Base-by-base conservation (phyloP, 1,140 invertebrate genomes). In the Gonioctena quinquepunctata region DNA sequence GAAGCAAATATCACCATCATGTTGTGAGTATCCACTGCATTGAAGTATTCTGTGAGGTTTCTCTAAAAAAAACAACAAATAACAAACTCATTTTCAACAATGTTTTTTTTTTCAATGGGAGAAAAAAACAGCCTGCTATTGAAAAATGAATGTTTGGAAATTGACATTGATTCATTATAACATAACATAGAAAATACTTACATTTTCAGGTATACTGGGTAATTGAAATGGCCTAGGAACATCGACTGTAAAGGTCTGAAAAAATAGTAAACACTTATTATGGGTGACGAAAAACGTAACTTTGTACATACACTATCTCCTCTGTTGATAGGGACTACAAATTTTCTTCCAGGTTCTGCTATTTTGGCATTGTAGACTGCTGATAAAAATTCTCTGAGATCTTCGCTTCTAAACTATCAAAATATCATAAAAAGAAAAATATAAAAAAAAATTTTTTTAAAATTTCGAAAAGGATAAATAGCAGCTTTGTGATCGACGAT, bases 1-100 rank as follows among this genome's bases (percentile, higher is more conserved):
- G 96, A 96, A 3, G 96, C 95, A 88, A 98, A 97, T 71, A 99
- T 88, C 5, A 90, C 89, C 82, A 97, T 93, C 96, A 98, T 98
- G 80, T 95, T 96, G 79, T 93, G 90, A 22, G 90, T 85, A 83
- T 97, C 93, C 54, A 98, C 89, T 13, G 96, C 96, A 84, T 94
- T 97, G 84, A 94, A 98, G 88, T 98, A 98, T 84, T 98, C 94
- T 66, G 93, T 96, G 66, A 98, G 86, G 85, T 98, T 98, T 81
- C 95, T 91, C 96, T 98, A 86, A 48, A 90, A 89, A 65, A 21
- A 21, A 19, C 26, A 54, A 25, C 4, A 60, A 61, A 27, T 28
- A n/a, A n/a, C n/a, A n/a, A n/a, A n/a, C n/a, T n/a, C n/a, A n/a
- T n/a, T n/a, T n/a, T n/a, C n/a, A n/a, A n/a, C 60, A n/a, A 25